Conservation (phyloP, 2,888 invertebrate genomes). For the Amiota communis region DNA sequence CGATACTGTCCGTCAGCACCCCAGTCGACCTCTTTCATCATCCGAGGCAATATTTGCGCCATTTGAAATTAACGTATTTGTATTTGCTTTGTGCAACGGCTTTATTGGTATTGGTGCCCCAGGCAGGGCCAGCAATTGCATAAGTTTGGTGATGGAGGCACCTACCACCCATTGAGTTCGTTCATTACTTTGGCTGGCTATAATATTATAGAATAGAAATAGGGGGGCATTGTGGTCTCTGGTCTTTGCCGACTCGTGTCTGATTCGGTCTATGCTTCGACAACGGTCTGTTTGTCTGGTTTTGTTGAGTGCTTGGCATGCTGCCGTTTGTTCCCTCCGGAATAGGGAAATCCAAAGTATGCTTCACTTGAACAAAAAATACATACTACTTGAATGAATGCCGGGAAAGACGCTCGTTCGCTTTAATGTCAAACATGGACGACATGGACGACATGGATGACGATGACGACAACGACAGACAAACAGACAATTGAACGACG, state of each 20-base stretch:
- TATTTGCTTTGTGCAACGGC: conserved; percentile 47
- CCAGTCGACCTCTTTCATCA: neutral
- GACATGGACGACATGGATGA: neutral
- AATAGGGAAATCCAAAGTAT: conserved; percentile 26
- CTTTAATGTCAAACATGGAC: conserved; percentile 23
- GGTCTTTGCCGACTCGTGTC: neutral
- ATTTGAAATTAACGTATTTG: conserved; percentile 54
- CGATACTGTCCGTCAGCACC: neutral
- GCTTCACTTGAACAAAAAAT: conserved; percentile 3
- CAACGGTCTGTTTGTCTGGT: conserved; percentile 13
- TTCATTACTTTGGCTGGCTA: neutral
- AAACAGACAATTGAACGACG: conserved; percentile 31
- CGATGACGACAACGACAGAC: neutral
- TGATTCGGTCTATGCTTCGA: neutral
- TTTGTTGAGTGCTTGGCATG: conserved; percentile 12
- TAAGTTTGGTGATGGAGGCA: neutral
- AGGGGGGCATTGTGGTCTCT: neutral
- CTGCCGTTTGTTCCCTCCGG: conserved; percentile 1
- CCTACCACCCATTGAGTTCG: conserved; percentile 5
- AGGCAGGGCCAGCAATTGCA: neutral
- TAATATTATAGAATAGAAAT: no score
- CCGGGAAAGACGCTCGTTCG: neutral
- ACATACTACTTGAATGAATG: conserved; percentile 13
- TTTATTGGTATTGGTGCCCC: conserved; percentile 15
- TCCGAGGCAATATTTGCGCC: conserved; percentile 42